Percentiles rank a stretch among this genome's conserved stretches.
These are phyloP conservation scores for Chaetorhynchus papuensis DNA, from an alignment of 2,113 vertebrate species.

Conservation along the genomic window DNA sequence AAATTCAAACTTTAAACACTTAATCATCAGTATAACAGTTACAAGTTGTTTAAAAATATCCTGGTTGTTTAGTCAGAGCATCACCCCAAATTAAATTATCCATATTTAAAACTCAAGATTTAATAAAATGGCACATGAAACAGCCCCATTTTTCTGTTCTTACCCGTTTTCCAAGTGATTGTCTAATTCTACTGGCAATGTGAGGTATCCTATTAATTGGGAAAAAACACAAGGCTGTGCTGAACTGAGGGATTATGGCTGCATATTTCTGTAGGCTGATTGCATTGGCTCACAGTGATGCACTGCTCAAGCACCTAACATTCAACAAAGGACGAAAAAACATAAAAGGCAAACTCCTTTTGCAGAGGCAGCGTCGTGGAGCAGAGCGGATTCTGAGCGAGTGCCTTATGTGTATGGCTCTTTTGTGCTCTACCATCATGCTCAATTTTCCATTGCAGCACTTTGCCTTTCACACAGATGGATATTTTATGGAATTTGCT, in stretches of 20 bases:
- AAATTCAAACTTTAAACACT: not conserved
- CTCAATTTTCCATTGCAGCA: not conserved
- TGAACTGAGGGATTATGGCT: not conserved
- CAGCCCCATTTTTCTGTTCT: not conserved
- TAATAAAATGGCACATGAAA: not conserved
- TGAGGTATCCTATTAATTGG: not conserved
- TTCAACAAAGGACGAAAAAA: not conserved
- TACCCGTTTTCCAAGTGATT: not conserved
- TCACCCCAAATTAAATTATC: not conserved
- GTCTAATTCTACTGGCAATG: not conserved
- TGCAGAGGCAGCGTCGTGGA: not conserved
- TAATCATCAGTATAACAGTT: not conserved
- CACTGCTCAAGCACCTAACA: not conserved
- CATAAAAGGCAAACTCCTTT: not conserved
- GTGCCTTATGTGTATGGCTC: not conserved
- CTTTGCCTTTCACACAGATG: not conserved
- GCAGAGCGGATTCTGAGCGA: not conserved
- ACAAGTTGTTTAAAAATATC: not conserved
- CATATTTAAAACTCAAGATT: not conserved
- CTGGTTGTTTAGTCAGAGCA: not conserved
- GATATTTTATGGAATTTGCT: slow-evolving; percentile 13
- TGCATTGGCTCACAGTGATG: not conserved
- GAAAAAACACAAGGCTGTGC: not conserved
- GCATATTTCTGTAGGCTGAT: not conserved
- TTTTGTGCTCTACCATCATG: not conserved